Evolutionary conservation across 2,888 invertebrate genomes (phyloP).

Genomic region (Xiphydria camelus): DNA sequence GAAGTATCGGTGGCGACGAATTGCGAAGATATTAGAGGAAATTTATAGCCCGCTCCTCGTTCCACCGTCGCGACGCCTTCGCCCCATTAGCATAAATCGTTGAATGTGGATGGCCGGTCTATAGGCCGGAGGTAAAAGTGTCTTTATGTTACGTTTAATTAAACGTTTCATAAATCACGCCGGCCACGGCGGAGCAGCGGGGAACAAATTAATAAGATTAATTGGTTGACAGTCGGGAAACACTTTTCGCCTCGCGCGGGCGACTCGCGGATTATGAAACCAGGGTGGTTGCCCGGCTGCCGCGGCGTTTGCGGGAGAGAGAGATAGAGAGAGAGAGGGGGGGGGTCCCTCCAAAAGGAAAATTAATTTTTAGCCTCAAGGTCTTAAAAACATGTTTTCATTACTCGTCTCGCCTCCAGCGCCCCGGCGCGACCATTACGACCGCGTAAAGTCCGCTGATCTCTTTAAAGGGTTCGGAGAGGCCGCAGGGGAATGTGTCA

Average conservation of each 20-base stretch:
- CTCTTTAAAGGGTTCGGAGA: too few species aligned
- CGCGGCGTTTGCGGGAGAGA: too few species aligned
- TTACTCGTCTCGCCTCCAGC: too few species aligned
- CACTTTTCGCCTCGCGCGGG: constrained; percentile 35
- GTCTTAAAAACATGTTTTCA: constrained; percentile 30
- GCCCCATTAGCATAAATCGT: constrained; percentile 36
- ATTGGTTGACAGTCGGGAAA: constrained; percentile 53
- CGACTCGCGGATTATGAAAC: constrained; percentile 3
- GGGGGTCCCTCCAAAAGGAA: constrained; percentile 24
- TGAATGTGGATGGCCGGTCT: constrained; percentile 24
- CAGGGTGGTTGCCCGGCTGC: too few species aligned
- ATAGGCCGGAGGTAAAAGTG: constrained; percentile 23
- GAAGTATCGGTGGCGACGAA: background rate
- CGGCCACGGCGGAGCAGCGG: constrained; percentile 24
- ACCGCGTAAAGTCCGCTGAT: too few species aligned
- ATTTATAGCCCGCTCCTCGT: constrained; percentile 3
- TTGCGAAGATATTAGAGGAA: constrained; percentile 3
- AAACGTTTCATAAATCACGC: constrained; percentile 52
- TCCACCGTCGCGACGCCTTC: background rate
- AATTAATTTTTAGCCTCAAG: constrained; percentile 40
- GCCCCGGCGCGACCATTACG: too few species aligned
- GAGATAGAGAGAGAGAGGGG: too few species aligned
- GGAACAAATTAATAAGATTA: constrained; percentile 55
- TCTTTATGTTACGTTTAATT: constrained; percentile 54
- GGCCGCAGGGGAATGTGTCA: too few species aligned